Base-by-base conservation (phyloP, 2,888 invertebrate species). In the Limnephilus lunatus region DNA sequence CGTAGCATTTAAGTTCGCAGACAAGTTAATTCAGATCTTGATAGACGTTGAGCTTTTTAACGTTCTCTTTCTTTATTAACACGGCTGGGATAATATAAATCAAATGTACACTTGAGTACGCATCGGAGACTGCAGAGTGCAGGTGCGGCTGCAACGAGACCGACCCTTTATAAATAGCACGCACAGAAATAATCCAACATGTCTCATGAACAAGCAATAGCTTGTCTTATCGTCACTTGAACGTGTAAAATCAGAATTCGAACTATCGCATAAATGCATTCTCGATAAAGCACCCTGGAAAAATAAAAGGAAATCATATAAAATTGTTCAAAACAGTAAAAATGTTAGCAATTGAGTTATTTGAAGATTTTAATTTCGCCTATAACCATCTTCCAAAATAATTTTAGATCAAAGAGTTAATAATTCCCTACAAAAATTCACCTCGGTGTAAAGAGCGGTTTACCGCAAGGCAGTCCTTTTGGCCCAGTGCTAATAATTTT, bases 181-280 rank as follows among this genome's bases (percentile, higher is more conserved):
- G 15, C 82, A 83, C 82, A 32, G 32, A 83, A 83, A 83, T 83
- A 83, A 83, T 83, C 82, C 32, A 32, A 83, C 15, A 32, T 83
- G 32, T 83, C 32, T 35, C 82, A 35, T 32, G 82, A 19, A 83
- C 32, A 32, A 83, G 68, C 68, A 68, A 68, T 68, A n/a, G 82
- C 31, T 32, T 32, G 31, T 83, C 32, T 83, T 32, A 19, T 83
- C 82, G 32, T 83, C 32, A 83, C 32, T 83, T 83, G 32, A 68
- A 68, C 25, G 82, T 83, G 82, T 83, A 32, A 9, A 32, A 31
- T 83, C 82, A 83, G 19, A 83, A 83, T 15, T 2, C 4, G 4
- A 32, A 35, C 82, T 7, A 32, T 32, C 68, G 4, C 68, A 19
- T 68, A 25, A 7, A 25, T n/a, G 68, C 68, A n/a, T 68, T 9